These are phyloP conservation scores for Lepidurus apus DNA, from an alignment of 1,140 invertebrate species.

Conservation along the genomic window DNA sequence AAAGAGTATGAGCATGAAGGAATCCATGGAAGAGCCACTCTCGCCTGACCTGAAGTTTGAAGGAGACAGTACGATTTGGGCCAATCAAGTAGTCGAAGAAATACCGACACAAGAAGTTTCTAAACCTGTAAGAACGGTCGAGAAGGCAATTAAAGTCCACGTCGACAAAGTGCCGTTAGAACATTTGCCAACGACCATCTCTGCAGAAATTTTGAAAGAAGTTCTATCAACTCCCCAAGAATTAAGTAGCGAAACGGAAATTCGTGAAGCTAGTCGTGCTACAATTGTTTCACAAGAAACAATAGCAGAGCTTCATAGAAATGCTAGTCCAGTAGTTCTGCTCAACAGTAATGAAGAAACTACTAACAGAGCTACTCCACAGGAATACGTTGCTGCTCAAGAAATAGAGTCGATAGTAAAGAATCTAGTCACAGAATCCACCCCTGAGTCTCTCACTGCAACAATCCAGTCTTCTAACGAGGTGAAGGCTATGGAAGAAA, in stretches of 20 bases:
- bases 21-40: not conserved
- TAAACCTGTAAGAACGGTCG: not conserved
- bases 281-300: no score
- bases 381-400: not conserved
- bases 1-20: not conserved
- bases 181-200: not conserved
- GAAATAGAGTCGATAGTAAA: not conserved
- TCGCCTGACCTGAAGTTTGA: not conserved
- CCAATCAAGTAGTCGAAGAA: not conserved
- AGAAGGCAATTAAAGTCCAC: not conserved
- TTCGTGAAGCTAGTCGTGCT: no score
- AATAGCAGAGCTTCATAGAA: no score
- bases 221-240: no score
- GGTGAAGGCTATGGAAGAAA: no score
- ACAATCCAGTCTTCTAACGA: no score
- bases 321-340: no score
- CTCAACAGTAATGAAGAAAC: not conserved
- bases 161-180: not conserved
- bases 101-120: not conserved
- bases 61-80: not conserved
- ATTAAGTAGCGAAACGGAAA: no score
- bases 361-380: not conserved
- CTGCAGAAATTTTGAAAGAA: not conserved
- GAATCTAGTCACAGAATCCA: no score
- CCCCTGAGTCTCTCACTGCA: no score